These are phyloP conservation scores for Drosophila borborema DNA, from an alignment of 2,888 invertebrate genomes.

Conservation along the genomic window DNA sequence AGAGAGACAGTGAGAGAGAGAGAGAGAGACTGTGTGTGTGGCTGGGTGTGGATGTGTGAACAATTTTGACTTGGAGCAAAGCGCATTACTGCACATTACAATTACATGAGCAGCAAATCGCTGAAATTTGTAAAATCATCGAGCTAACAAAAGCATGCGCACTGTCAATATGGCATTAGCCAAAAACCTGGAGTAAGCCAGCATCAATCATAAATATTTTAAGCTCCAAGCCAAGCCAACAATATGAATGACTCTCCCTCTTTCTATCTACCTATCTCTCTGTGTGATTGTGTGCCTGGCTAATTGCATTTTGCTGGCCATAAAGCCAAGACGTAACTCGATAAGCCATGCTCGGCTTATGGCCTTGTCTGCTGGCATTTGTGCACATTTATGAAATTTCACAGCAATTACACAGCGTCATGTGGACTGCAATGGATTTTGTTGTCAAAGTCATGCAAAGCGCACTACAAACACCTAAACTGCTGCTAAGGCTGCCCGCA, in stretches of 20 bases:
- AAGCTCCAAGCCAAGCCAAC: constrained; percentile 11
- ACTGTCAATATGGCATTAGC: constrained; percentile 60
- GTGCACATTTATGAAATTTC: constrained; percentile 59
- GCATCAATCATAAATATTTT: constrained; percentile 71
- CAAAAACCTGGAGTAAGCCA: constrained; percentile 39
- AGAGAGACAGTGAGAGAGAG: background rate
- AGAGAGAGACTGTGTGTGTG: background rate
- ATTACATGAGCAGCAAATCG: constrained; percentile 62
- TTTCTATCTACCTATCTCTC: constrained; percentile 28
- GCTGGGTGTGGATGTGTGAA: constrained; percentile 14
- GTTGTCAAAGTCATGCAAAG: constrained; percentile 10
- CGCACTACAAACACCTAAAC: constrained; percentile 2
- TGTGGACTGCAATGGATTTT: constrained; percentile 50
- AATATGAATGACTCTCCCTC: constrained; percentile 10
- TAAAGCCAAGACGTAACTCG: constrained; percentile 56
- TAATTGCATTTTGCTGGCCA: constrained; percentile 70
- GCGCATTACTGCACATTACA: constrained; percentile 41
- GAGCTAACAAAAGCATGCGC: constrained; percentile 48
- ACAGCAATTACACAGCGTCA: constrained; percentile 66
- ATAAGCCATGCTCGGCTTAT: constrained; percentile 52
- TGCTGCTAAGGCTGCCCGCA: constrained; percentile 2
- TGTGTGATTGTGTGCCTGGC: constrained; percentile 29
- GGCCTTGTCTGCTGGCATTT: constrained; percentile 46
- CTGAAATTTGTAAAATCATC: constrained; percentile 69
- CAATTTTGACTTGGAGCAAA: constrained; percentile 37